Base-by-base conservation (phyloP, 2,888 invertebrate genomes). In the Plagodis dolabraria region DNA sequence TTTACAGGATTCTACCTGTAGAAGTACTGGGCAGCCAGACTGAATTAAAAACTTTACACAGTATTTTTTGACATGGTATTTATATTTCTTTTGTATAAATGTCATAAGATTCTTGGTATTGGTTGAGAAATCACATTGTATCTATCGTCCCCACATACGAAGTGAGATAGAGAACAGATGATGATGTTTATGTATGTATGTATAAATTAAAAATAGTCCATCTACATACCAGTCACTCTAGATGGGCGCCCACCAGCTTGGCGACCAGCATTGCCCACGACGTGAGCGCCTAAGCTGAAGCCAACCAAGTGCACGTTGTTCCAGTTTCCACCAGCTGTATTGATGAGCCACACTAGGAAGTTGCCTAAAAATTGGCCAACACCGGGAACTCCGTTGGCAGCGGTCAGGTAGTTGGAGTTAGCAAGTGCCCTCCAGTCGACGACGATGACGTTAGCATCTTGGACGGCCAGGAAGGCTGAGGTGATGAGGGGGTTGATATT, bases 261-360 rank as follows among this genome's bases (percentile, higher is more conserved):
- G 6, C 87, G 83, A 5, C 89, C 88, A 58, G 86, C 86, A 33
- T 73, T 80, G 2, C 89, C 90, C 0, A 86, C 86, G 7, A 88
- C 71, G 59, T 90, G 90, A 63, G 89, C 90, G 5, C 91, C 91
- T 64, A 90, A 80, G 70, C 91, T 90, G 79, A 83, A 84, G 33
- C 91, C 91, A 34, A 89, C 76, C 34, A 91, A 67, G 63, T 92
- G 91, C 2, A 90, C 73, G 35, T 82, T 82, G 63, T 82, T 80
- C 82, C 84, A 86, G 68, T 83, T 80, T 7, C 85, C 85, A 22
- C 89, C 89, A 6, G 74, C 77, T 0, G 67, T 83, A 50, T 75
- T 77, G 56, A 84, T 74, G 22, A 90, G 79, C 84, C 85, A 87
- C 11, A 72, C 67, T 5, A 91, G 50, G 69, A 88, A 88, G 65